Conservation (phyloP, 2,888 invertebrate species). For the Agrilus biguttatus region DNA sequence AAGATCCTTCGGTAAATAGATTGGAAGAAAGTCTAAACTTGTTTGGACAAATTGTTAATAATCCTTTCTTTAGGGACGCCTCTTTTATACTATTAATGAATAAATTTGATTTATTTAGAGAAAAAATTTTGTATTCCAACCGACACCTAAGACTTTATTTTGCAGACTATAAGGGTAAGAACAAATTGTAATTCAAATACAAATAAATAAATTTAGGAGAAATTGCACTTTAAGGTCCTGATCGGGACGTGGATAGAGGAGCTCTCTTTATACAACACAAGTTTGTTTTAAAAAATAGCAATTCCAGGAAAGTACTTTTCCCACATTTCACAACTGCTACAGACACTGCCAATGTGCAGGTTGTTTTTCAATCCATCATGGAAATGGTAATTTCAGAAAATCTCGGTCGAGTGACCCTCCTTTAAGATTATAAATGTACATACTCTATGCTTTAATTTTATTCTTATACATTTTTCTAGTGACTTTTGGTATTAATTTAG, state of each 20-base stretch:
- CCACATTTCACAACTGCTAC: conserved; percentile 55
- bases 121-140: conserved; percentile 47
- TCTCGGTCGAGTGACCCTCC: conserved; percentile 39
- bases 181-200: neutral
- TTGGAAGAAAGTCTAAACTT: conserved; percentile 47
- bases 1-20: conserved; percentile 46
- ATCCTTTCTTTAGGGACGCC: conserved; percentile 46
- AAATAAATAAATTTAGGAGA: neutral
- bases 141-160: conserved; percentile 45
- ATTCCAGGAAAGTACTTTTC: conserved; percentile 42
- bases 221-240: conserved; percentile 33
- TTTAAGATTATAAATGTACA: conserved; percentile 19
- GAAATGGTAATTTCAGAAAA: conserved; percentile 49
- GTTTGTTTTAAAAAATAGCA: conserved; percentile 40
- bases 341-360: conserved; percentile 50
- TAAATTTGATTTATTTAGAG: conserved; percentile 49
- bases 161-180: conserved; percentile 39
- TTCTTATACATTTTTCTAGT: no score
- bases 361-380: conserved; percentile 51
- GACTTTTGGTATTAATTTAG: no score
- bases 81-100: conserved; percentile 49
- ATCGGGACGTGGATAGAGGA: conserved; percentile 45
- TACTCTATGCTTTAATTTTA: no score
- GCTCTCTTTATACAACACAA: conserved; percentile 48
- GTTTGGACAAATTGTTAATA: conserved; percentile 49